A percentile compares a stretch with the other conserved stretches of the same genome.
Conservation (phyloP, 2,113 vertebrate species). For the Antechinus stuartii region DNA sequence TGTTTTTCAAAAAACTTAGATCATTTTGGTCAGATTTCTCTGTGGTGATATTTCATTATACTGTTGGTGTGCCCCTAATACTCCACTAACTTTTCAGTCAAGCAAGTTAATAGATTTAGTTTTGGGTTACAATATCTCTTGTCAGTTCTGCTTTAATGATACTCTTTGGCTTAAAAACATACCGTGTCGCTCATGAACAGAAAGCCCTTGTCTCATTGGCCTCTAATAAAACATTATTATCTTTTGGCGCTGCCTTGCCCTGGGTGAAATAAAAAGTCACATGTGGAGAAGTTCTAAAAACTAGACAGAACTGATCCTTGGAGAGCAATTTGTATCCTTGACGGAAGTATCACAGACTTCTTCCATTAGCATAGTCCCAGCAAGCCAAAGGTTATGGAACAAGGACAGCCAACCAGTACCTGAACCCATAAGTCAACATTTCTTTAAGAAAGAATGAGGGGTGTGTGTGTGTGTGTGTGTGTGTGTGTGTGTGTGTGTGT, state of each 20-base stretch:
- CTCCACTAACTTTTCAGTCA: conserved; percentile 69
- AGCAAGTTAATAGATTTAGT: conserved; percentile 50
- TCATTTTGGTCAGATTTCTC: conserved; percentile 38
- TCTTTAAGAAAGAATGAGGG: conserved; percentile 60
- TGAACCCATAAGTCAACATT: conserved; percentile 76
- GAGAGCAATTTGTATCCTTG: conserved; percentile 75
- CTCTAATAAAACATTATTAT: conserved; percentile 72
- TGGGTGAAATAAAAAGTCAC: conserved; percentile 74
- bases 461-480: conserved; percentile 60
- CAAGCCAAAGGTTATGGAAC: conserved; percentile 78
- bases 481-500: conserved; percentile 53
- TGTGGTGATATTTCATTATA: conserved; percentile 27
- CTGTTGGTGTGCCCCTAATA: conserved; percentile 54
- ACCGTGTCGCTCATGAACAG: conserved; percentile 49
- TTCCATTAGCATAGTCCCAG: conserved; percentile 76
- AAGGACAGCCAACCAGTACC: conserved; percentile 71
- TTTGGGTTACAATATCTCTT: conserved; percentile 41
- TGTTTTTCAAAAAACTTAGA: conserved; percentile 46
- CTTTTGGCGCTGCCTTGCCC: conserved; percentile 67
- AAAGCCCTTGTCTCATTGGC: conserved; percentile 59
- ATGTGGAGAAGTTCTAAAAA: conserved; percentile 73
- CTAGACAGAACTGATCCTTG: conserved; percentile 75
- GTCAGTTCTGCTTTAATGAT: conserved; percentile 54
- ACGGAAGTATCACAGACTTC: conserved; percentile 76
- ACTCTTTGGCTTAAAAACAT: conserved; percentile 42